Evolutionary conservation across 1,140 invertebrate genomes (phyloP).

Genomic region (Aphaenogaster rudis): DNA sequence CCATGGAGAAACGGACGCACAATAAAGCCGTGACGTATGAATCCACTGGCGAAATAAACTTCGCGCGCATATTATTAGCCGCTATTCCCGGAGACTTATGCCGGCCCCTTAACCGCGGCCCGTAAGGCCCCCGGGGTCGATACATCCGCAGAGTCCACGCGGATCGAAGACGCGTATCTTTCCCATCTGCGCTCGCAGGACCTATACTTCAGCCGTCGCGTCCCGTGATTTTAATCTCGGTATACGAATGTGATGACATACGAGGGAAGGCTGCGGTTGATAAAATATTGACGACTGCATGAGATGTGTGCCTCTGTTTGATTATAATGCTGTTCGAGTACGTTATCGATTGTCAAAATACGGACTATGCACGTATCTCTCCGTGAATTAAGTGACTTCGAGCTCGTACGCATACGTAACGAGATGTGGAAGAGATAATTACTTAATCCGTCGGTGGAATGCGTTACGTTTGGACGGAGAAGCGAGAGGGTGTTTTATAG

Average conservation of each 20-base stretch:
- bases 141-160: slow-evolving; percentile 42
- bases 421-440: neutral
- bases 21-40: slow-evolving; percentile 82
- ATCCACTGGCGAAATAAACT: slow-evolving; percentile 83
- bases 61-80: slow-evolving; percentile 82
- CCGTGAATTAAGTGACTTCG: no score
- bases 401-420: neutral
- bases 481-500: slow-evolving; percentile 1
- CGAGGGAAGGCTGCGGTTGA: slow-evolving; percentile 9
- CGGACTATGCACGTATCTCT: neutral
- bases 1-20: slow-evolving; percentile 68
- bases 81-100: slow-evolving; percentile 72
- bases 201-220: slow-evolving; percentile 7
- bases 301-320: neutral
- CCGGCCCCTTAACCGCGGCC: slow-evolving; percentile 72
- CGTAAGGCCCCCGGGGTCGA: slow-evolving; percentile 55
- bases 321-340: neutral
- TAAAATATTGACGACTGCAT: slow-evolving; percentile 5
- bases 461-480: neutral
- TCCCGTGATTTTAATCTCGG: slow-evolving; percentile 37
- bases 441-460: neutral
- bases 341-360: neutral
- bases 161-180: slow-evolving; percentile 57
- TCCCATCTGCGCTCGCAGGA: slow-evolving; percentile 20
- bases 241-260: slow-evolving; percentile 24